Evolutionary conservation across 2,113 vertebrate genomes (phyloP), one percentile per base, ranked within the genome.

Genomic region (Ornithorhynchus anatinus): DNA sequence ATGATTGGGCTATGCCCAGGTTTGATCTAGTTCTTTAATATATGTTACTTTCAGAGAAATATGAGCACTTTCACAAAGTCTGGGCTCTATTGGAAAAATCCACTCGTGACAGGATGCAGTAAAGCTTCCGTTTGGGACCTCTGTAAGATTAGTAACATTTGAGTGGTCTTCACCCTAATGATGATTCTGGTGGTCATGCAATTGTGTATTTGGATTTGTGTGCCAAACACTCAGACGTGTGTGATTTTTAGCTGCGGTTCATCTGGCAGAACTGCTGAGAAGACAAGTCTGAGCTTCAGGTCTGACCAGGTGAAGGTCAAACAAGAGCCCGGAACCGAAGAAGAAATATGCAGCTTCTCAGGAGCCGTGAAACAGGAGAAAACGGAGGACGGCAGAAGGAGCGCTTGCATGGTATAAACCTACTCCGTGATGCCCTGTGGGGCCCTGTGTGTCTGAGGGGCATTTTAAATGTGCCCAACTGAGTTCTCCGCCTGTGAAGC

Each of bases 391-490:
- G 94, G 94, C 42, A 91, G 95, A 31, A 94, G 97, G 81, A 99
- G 97, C 33, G 96, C 96, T 75, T 99, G 97, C 94, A 99, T 99
- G 98, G 98, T 97, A 93, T n/a, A n/a, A 89, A 75, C 45, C 69
- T 63, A 70, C 27, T 22, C 71, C 38, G 12, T 77, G 16, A 10
- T 51, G 20, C 17, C 22, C 5, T 17, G 16, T 40, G n/a, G n/a
- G n/a, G n/a, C n/a, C n/a, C n/a, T n/a, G n/a, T n/a, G n/a, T n/a
- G n/a, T n/a, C n/a, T n/a, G n/a, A n/a, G n/a, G n/a, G n/a, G n/a
- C n/a, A n/a, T n/a, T n/a, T n/a, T n/a, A n/a, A n/a, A n/a, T n/a
- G n/a, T n/a, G n/a, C n/a, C n/a, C 39, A 33, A 6, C 6, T 32
- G 10, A 19, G 11, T 23, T 25, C 54, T 64, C 29, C 7, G 1